Conservation (phyloP, 1,140 invertebrate genomes). For the Nasonia vitripennis region DNA sequence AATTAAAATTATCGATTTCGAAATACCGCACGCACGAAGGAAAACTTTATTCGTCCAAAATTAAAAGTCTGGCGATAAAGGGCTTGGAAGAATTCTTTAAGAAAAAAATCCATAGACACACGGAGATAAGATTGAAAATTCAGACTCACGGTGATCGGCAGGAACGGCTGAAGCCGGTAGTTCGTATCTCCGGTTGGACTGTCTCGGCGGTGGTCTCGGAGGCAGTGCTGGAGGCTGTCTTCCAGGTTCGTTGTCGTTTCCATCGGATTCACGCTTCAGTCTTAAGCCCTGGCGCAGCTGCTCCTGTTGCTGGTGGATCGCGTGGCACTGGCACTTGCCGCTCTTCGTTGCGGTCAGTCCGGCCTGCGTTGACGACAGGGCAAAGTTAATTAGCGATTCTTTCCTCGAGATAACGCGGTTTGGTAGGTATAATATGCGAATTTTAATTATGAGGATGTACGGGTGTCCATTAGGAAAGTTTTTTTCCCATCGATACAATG, state of each 20-base stretch:
- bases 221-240: constrained; percentile 70
- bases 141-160: constrained; percentile 66
- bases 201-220: constrained; percentile 70
- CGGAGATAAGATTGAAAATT: neutral
- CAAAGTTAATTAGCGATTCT: neutral
- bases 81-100: too few species aligned
- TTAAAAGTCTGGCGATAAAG: neutral
- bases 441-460: too few species aligned
- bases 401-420: too few species aligned
- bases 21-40: too few species aligned
- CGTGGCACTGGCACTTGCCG: constrained; percentile 72
- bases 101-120: neutral
- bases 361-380: neutral
- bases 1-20: too few species aligned
- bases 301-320: constrained; percentile 64
- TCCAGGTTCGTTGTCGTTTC: constrained; percentile 49
- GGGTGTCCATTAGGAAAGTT: neutral
- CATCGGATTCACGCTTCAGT: constrained; percentile 57
- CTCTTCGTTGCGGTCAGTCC: constrained; percentile 38
- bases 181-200: constrained; percentile 69
- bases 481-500: neutral
- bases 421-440: too few species aligned
- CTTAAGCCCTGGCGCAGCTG: constrained; percentile 62
- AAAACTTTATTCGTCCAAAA: too few species aligned
- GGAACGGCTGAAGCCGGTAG: constrained; percentile 52